Base-by-base conservation (phyloP, 2,888 invertebrate species). In the Diloba caeruleocephala region DNA sequence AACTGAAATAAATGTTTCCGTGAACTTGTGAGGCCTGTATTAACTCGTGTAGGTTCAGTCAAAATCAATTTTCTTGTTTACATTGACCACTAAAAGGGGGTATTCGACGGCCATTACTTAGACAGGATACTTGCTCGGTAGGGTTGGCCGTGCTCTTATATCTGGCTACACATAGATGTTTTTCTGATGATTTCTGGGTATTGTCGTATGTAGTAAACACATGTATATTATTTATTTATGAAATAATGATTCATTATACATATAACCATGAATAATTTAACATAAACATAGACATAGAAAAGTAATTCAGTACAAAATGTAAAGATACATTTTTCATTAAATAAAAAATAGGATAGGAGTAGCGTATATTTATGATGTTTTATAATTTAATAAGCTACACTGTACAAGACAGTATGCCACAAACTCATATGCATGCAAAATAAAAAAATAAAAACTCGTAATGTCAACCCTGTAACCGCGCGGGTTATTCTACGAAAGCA, bases 11-110 rank as follows among this genome's bases (percentile, higher is more conserved):
- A 87, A 84, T 82, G 78, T 84, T 90, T 89, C 89, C 81, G 61
- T 88, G 89, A 91, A 88, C 54, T 75, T 72, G 78, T 74, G 72
- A 78, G 78, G 74, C 69, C 57, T 66, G 71, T 78, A 72, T 74
- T 63, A 71, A 75, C 68, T 71, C 70, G 77, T 80, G 75, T 84
- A 84, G 79, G 72, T 85, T 82, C 85, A 67, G 87, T 88, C 83
- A 88, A 88, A 92, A 91, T 92, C 91, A 92, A 92, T 92, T 92
- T 91, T 87, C 89, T 82, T 89, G 87, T 91, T 90, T 90, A 88
- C 87, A 85, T 85, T 85, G 86, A 82, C 78, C 84, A 81, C 79
- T 88, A 84, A 84, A 80, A 78, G 82, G 85, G 62, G 84, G 82
- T 85, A 83, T 84, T 81, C 78, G 71, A 64, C 65, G 75, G 74